Evolutionary conservation across 2,113 vertebrate genomes (phyloP), one percentile per base, ranked within the genome.

Genomic region (Crotalus helleri): DNA sequence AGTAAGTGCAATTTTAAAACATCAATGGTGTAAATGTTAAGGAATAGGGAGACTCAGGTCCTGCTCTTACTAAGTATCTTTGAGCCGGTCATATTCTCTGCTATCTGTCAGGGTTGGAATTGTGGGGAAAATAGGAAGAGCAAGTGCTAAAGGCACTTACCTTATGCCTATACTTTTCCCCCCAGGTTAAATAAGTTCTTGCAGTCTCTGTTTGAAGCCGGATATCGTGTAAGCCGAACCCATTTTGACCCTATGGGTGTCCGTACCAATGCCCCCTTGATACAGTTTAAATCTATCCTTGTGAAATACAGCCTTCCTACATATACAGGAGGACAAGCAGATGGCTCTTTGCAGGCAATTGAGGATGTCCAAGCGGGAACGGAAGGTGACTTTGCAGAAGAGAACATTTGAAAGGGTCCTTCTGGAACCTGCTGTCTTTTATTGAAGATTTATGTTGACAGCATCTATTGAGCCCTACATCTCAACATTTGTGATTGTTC

Each of bases 191-290:
- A 99, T 92, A 99, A 99, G 94, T 99, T 99, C 93, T 96, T 99
- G 39, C 98, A 97, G 96, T 99, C 98, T 94, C 97, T 99, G 91
- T 98, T 98, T 0, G 98, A 99, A 96, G 99, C 98, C 0, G 99
- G 99, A 15, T 99, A 99, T 97, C 97, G 98, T 93, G 99, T 99
- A 39, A 99, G 99, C 85, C 98, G 99, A 93, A 99, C 99, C 6
- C 99, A 99, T 97, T 99, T 99, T 10, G 99, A 99, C 94, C 99
- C 99, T 0, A 99, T 99, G 17, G 99, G 99, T 23, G 98, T 99
- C 13, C 99, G 99, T 89, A 99, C 99, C 0, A 98, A 98, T 0
- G 99, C 99, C 0, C 98, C 98, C 0, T 95, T 99, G 96, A 95
- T 94, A 0, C 98, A 99, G 94, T 98, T 99, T 87, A 99, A 99